These are phyloP conservation scores for Cryptotermes secundus DNA, from an alignment of 1,140 invertebrate species.

Conservation along the genomic window DNA sequence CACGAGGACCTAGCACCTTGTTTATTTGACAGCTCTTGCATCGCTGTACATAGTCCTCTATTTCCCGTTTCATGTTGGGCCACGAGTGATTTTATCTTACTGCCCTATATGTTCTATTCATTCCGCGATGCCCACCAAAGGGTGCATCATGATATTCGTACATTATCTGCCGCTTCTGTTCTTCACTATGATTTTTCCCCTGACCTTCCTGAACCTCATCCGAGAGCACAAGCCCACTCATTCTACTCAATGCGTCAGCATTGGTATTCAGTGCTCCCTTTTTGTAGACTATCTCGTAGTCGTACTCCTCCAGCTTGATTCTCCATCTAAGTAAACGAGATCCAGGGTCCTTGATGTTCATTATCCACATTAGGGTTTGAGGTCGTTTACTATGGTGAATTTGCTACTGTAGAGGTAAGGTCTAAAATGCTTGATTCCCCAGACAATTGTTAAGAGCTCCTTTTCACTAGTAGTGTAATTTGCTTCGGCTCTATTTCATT, in stretches of 20 bases:
- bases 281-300: conserved; percentile 42
- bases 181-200: too few species aligned
- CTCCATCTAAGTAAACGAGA: conserved; percentile 44
- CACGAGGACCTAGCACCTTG: too few species aligned
- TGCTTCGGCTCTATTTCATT: conserved; percentile 35
- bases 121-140: neutral
- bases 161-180: conserved; percentile 17
- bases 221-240: neutral
- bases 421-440: too few species aligned
- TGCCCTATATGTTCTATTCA: too few species aligned
- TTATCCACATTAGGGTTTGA: conserved; percentile 45
- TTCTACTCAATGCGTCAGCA: too few species aligned
- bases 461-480: too few species aligned
- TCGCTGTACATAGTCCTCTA: neutral
- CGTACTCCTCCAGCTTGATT: conserved; percentile 42
- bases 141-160: neutral
- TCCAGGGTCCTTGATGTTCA: conserved; percentile 41
- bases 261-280: conserved; percentile 13
- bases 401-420: conserved; percentile 43
- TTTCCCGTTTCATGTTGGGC: conserved; percentile 15
- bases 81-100: neutral
- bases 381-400: conserved; percentile 47
- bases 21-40: too few species aligned
- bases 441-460: too few species aligned
- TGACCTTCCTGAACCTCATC: too few species aligned